Percentiles rank a stretch among this genome's conserved stretches.
phyloP scores from a whole-genome alignment of 2,888 invertebrate species.

The Diplolepis rosae region DNA sequence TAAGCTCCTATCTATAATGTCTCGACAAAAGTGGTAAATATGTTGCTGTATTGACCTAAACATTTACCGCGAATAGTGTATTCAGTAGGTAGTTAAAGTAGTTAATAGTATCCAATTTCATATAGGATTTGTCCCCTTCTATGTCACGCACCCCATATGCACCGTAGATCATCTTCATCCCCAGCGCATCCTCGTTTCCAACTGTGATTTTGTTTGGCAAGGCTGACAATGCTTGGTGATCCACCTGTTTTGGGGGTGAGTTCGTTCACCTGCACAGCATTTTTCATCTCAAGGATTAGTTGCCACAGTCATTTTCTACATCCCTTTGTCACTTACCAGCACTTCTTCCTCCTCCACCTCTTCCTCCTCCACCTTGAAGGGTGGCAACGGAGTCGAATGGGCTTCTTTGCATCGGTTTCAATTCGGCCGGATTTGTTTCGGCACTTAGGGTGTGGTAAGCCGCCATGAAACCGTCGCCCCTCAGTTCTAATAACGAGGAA shows the following conservation, averaged over 20 bases:
- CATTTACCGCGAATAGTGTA: not conserved
- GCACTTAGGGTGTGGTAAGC: slow-evolving; percentile 73
- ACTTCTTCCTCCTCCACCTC: slow-evolving; percentile 16
- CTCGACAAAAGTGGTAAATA: not conserved
- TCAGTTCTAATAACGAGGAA: slow-evolving; percentile 72
- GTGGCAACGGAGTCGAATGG: slow-evolving; percentile 43
- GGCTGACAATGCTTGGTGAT: not conserved
- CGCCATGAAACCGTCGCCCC: slow-evolving; percentile 68
- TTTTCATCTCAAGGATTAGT: slow-evolving; percentile 65
- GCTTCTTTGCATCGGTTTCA: slow-evolving; percentile 70
- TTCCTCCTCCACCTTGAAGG: not conserved
- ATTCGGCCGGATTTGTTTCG: slow-evolving; percentile 73
- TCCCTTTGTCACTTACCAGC: slow-evolving; percentile 8
- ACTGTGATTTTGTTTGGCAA: slow-evolving; percentile 43
- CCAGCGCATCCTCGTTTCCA: slow-evolving; percentile 32
- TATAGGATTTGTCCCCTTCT: not conserved
- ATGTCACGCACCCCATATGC: not conserved
- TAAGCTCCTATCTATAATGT: not conserved
- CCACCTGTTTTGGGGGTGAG: slow-evolving; percentile 40
- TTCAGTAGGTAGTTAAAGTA: not conserved
- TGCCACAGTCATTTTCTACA: slow-evolving; percentile 54
- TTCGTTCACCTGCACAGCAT: slow-evolving; percentile 66
- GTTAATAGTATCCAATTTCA: not conserved
- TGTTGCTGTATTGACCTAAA: not conserved
- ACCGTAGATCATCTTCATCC: not conserved